These are phyloP conservation scores for Nasonovia ribisnigri DNA, from an alignment of 2,888 invertebrate species.

Conservation along the genomic window DNA sequence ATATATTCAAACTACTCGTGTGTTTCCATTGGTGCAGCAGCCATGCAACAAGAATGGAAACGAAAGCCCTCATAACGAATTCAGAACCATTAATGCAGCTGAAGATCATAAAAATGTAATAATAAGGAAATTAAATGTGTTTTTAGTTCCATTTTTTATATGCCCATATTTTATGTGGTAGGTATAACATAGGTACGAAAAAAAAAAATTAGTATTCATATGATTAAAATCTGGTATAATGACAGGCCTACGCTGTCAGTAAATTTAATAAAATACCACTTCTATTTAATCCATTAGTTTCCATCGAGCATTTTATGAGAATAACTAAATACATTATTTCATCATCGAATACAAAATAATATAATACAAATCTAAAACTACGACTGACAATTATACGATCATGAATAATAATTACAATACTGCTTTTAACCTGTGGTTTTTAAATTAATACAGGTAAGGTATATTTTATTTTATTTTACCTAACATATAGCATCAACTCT, in stretches of 20 bases:
- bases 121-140: conserved; percentile 21
- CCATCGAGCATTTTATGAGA: background rate
- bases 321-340: background rate
- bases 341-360: background rate
- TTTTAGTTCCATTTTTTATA: background rate
- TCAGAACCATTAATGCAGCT: background rate
- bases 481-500: background rate
- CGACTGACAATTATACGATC: background rate
- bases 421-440: background rate
- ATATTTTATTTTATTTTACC: background rate
- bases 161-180: background rate
- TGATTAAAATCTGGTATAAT: background rate
- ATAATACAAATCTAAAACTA: background rate
- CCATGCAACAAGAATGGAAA: background rate
- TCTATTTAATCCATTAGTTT: background rate
- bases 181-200: background rate
- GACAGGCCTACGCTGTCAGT: background rate
- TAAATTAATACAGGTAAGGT: background rate
- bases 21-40: conserved; percentile 39
- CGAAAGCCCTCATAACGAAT: background rate
- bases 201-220: background rate
- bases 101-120: background rate
- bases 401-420: background rate
- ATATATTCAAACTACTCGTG: background rate
- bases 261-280: background rate